Percentiles rank a stretch among this genome's conserved stretches.
Evolutionary conservation across 2,113 vertebrate species (phyloP).

Genomic region (Phrynocephalus versicolor): DNA sequence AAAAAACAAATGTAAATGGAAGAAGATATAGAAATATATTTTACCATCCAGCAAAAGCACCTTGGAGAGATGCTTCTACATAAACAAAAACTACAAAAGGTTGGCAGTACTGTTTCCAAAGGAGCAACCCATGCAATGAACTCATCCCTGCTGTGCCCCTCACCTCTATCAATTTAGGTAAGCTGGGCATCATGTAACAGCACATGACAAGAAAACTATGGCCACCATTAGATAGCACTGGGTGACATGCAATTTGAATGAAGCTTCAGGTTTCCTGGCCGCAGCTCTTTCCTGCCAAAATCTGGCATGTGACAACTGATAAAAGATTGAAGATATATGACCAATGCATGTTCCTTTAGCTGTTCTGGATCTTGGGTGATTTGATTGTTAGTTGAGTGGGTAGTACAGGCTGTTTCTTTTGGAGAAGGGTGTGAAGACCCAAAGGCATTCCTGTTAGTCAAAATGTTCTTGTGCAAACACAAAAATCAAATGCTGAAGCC

Average conservation of each 20-base stretch:
- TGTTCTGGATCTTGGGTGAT: background rate
- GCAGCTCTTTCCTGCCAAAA: background rate
- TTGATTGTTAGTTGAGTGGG: background rate
- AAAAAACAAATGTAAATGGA: slow-evolving; percentile 2
- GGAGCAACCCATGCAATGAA: background rate
- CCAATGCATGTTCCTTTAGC: background rate
- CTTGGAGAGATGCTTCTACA: accelerated
- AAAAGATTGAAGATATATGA: no score
- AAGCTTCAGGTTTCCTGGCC: background rate
- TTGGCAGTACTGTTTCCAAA: background rate
- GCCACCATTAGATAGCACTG: background rate
- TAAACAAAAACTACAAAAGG: background rate
- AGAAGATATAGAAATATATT: accelerated
- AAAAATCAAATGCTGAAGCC: no score
- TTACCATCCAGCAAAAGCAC: background rate
- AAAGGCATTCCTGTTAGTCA: background rate
- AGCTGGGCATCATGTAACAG: background rate
- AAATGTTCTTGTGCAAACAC: background rate
- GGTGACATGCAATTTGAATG: background rate
- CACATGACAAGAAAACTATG: background rate
- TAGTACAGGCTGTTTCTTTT: background rate
- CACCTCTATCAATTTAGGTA: background rate
- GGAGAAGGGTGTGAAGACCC: background rate
- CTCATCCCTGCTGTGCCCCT: background rate
- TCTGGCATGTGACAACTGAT: background rate